Conservation (phyloP, 2,113 vertebrate species). For the Synodontis membranacea region DNA sequence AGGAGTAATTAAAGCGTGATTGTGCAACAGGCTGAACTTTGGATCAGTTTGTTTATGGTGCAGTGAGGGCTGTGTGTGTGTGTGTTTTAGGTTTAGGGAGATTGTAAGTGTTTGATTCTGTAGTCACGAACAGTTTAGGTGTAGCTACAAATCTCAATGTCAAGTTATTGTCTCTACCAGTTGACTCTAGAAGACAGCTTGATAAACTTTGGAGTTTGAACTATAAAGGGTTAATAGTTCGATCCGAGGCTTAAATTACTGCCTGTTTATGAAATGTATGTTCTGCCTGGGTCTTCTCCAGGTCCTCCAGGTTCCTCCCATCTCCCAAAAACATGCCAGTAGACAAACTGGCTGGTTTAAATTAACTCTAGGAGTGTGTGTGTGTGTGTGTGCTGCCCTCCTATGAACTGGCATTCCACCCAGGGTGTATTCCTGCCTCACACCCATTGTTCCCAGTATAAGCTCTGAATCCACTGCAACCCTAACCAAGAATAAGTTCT, state of each 20-base stretch:
- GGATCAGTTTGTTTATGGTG: background rate
- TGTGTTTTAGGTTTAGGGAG: background rate
- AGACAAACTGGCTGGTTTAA: background rate
- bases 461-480: background rate
- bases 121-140: background rate
- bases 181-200: background rate
- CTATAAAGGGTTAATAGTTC: background rate
- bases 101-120: background rate
- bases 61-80: background rate
- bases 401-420: background rate
- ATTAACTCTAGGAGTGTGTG: background rate
- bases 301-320: background rate
- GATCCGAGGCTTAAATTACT: background rate
- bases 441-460: background rate
- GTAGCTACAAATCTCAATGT: background rate
- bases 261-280: background rate
- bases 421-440: background rate
- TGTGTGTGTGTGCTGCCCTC: background rate
- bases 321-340: background rate
- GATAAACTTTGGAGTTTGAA: background rate
- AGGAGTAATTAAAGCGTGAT: background rate
- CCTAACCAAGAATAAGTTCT: background rate
- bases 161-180: background rate
- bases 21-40: slow-evolving; percentile 5
- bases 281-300: background rate